Evolutionary conservation across 2,888 invertebrate genomes (phyloP).

Genomic region (Apamea sordens): DNA sequence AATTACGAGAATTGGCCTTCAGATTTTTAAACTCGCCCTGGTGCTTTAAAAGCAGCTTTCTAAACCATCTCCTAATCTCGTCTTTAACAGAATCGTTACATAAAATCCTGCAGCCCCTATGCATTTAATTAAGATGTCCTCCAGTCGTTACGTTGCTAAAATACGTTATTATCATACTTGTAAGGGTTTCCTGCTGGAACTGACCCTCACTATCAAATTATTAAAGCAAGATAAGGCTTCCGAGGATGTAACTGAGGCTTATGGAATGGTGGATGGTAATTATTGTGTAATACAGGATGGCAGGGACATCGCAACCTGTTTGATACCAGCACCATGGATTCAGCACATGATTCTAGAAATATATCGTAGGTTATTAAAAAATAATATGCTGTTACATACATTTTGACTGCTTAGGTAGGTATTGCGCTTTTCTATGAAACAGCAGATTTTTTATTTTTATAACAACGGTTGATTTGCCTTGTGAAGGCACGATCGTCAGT

Average conservation of each 20-base stretch:
- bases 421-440: no score
- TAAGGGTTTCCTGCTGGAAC: constrained; percentile 34
- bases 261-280: constrained; percentile 15
- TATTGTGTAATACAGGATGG: not conserved
- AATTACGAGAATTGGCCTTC: no score
- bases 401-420: no score
- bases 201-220: constrained; percentile 49
- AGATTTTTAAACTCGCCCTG: not conserved
- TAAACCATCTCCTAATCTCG: not conserved
- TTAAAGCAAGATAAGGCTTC: constrained; percentile 30
- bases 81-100: constrained; percentile 1
- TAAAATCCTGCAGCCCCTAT: constrained; percentile 4
- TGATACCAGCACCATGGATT: no score
- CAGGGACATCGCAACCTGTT: not conserved
- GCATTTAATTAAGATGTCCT: constrained; percentile 46
- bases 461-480: no score
- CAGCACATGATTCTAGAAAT: not conserved
- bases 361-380: no score
- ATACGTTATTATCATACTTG: constrained; percentile 43
- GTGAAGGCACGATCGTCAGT: no score
- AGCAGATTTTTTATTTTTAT: no score
- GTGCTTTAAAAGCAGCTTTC: not conserved
- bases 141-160: constrained; percentile 32
- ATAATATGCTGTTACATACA: no score
- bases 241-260: constrained; percentile 10